phyloP scores from a whole-genome alignment of 2,888 invertebrate genomes.

The Lasioglossum lativentre region DNA sequence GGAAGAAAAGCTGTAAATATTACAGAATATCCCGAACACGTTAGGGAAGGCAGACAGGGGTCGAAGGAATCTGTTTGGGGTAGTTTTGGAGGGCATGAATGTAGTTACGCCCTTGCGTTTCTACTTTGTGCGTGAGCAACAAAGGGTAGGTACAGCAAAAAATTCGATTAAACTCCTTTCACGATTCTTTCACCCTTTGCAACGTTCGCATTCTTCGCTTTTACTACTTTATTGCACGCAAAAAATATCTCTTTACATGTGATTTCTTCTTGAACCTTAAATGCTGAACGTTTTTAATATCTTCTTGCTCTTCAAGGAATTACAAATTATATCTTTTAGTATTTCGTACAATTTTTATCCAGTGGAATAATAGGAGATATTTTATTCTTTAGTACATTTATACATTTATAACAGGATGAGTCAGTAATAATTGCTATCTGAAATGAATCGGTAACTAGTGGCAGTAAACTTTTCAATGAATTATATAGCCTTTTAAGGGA shows the following conservation, averaged over 20 bases:
- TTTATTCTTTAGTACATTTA: not conserved
- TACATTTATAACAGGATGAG: no score
- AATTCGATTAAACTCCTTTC: slow-evolving; percentile 7
- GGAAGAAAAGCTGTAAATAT: slow-evolving; percentile 51
- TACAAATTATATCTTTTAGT: not conserved
- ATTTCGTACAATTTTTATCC: not conserved
- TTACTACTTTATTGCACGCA: not conserved
- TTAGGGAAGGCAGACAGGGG: not conserved
- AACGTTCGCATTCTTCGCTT: not conserved
- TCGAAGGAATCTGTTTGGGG: slow-evolving; percentile 3
- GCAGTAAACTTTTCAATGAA: no score
- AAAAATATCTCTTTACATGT: not conserved
- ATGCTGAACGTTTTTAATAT: not conserved
- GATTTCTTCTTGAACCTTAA: not conserved
- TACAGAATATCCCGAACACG: slow-evolving; percentile 35
- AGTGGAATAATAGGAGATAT: not conserved
- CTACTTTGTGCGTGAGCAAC: not conserved
- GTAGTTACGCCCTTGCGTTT: not conserved
- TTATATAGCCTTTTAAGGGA: no score
- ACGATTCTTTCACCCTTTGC: not conserved
- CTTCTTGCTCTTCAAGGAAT: not conserved
- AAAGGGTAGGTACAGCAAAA: not conserved
- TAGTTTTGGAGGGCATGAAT: not conserved
- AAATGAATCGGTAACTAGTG: no score
- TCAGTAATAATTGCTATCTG: no score